Evolutionary conservation across 2,113 vertebrate genomes (phyloP).

Genomic region (Fregetta grallaria): DNA sequence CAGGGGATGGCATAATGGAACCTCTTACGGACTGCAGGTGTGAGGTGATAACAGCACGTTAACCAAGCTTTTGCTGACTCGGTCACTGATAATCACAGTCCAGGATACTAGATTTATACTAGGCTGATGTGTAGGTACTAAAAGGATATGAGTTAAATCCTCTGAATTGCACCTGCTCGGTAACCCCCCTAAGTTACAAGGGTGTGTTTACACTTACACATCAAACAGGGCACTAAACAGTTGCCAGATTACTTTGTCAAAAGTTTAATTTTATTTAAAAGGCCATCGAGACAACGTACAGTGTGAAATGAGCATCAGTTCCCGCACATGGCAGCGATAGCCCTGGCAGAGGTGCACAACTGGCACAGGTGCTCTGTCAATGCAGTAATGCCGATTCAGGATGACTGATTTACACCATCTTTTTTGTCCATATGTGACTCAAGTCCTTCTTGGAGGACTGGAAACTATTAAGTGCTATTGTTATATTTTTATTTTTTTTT

Average conservation of each 20-base stretch:
- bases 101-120: rapidly evolving
- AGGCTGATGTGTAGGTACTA: background rate
- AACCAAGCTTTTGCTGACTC: background rate
- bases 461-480: background rate
- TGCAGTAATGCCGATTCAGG: background rate
- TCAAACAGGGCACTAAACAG: background rate
- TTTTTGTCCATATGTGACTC: background rate
- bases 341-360: background rate
- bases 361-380: background rate
- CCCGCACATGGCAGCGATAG: rapidly evolving
- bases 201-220: background rate
- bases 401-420: background rate
- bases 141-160: background rate
- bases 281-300: rapidly evolving
- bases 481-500: background rate
- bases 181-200: background rate
- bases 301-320: background rate
- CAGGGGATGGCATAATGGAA: background rate
- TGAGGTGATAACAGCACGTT: background rate
- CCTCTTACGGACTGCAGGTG: background rate
- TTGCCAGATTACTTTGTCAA: background rate
- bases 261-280: background rate
- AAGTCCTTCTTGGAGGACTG: background rate
- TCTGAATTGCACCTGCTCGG: rapidly evolving
- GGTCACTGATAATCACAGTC: background rate